phyloP scores from a whole-genome alignment of 2,888 invertebrate genomes.

The Ophonus ardosiacus region DNA sequence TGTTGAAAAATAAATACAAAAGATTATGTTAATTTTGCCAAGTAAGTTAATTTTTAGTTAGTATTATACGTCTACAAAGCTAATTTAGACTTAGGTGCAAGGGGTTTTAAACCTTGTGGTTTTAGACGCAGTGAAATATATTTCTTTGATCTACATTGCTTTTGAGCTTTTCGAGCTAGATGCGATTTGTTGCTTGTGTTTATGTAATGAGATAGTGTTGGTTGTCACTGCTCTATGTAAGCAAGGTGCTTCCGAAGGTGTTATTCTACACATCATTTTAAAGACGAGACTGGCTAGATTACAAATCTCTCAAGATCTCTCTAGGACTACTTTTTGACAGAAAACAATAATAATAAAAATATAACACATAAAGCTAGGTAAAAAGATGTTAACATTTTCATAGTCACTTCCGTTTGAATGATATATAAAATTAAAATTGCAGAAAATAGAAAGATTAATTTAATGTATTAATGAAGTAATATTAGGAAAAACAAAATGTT shows the following conservation, averaged over 20 bases:
- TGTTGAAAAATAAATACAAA: no score
- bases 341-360: neutral
- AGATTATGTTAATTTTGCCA: no score
- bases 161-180: constrained; percentile 18
- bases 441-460: neutral
- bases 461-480: neutral
- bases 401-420: neutral
- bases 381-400: neutral
- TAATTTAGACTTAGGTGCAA: neutral
- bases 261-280: constrained; percentile 6
- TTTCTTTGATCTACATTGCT: constrained; percentile 5
- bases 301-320: neutral
- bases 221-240: constrained; percentile 37
- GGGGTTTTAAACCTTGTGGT: neutral
- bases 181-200: constrained; percentile 5
- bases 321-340: neutral
- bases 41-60: no score
- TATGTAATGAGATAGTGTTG: constrained; percentile 36
- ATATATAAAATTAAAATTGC: neutral
- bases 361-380: neutral
- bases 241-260: constrained; percentile 35
- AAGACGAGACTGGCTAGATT: neutral
- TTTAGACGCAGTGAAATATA: neutral
- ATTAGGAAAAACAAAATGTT: no score
- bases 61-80: neutral